Evolutionary conservation across 2,113 vertebrate species (phyloP).

Genomic region (Protobothrops mucrosquamatus): DNA sequence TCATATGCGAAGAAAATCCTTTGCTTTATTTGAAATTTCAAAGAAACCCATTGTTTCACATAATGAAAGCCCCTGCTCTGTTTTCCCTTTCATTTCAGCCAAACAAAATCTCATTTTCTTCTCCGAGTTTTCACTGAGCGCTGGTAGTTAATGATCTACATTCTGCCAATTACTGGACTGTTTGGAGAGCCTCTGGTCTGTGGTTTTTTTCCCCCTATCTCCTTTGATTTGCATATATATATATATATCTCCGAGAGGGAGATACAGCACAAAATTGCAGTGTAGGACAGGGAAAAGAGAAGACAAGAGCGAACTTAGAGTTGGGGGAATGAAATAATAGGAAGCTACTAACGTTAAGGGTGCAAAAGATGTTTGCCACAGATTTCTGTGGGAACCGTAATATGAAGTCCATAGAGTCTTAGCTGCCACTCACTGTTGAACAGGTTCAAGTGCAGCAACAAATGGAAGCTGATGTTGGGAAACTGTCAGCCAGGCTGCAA

Average conservation of each 20-base stretch:
- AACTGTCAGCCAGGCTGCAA: no score
- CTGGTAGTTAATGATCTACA: not conserved
- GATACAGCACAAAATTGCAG: not conserved
- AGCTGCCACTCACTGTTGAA: no score
- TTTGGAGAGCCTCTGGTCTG: not conserved
- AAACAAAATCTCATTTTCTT: not conserved
- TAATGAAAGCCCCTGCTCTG: not conserved
- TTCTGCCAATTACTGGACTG: not conserved
- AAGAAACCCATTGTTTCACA: slow-evolving; percentile 6
- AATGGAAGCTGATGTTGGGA: no score
- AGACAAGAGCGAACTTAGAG: not conserved
- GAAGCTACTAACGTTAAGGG: no score
- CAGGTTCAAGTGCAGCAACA: no score
- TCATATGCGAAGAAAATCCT: not conserved
- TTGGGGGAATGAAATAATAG: not conserved
- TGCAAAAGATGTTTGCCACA: no score
- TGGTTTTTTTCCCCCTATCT: not conserved
- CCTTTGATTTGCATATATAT: not conserved
- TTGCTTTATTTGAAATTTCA: not conserved
- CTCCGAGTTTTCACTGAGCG: not conserved
- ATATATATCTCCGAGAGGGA: not conserved
- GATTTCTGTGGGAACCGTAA: no score
- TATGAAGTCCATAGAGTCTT: no score
- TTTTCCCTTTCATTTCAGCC: not conserved
- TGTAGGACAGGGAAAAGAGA: not conserved